Evolutionary conservation across 1,140 invertebrate species (phyloP), one percentile per base, ranked within the genome.

Genomic region (Olivierus martensii): DNA sequence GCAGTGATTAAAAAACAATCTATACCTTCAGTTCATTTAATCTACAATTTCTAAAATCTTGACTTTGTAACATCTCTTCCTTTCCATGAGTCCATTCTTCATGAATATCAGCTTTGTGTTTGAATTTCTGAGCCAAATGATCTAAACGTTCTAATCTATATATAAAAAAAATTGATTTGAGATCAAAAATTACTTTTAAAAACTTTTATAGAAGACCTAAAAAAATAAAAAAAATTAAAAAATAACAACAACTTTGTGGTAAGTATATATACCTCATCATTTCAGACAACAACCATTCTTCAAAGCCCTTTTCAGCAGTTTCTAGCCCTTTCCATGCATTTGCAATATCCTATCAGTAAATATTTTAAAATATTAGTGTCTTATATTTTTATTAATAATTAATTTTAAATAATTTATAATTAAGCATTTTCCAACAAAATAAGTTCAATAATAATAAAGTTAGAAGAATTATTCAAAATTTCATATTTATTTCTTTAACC

Each of bases 91-190:
- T 94, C 95, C 95, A 99, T 66, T 95, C 90, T 71, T 99, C 94
- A 65, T 99, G 95, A 62, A 95, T 95, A 73, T 98, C 93, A 55
- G 93, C 90, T 74, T 98, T 98, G 75, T 96, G 90, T 71, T 95
- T 94, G 82, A 99, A 99, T 72, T 99, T 99, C 76, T 99, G 90
- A 18, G 93, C 94, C 65, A 99, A 75, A 78, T 98, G 94, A 67
- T 99, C 94, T 50, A 99, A 74, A 63, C 95, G 81, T 72, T 99
- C 94, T 52, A 99, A 76, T 62, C 79, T 79, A 55, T 45, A 9
- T 1, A 9, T 48, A 48, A 39, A 56, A 51, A 51, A 43, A 11
- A 54, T 14, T 36, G 9, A 28, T 18, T 22, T 39, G 1, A 17
- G 6, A 21, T 3, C 3, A 11, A 35, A 10, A 15, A 43, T 15